A percentile compares a stretch with the other conserved stretches of the same genome.
These are phyloP conservation scores for Leucophenga varia DNA, from an alignment of 1,140 invertebrate genomes.

Conservation along the genomic window DNA sequence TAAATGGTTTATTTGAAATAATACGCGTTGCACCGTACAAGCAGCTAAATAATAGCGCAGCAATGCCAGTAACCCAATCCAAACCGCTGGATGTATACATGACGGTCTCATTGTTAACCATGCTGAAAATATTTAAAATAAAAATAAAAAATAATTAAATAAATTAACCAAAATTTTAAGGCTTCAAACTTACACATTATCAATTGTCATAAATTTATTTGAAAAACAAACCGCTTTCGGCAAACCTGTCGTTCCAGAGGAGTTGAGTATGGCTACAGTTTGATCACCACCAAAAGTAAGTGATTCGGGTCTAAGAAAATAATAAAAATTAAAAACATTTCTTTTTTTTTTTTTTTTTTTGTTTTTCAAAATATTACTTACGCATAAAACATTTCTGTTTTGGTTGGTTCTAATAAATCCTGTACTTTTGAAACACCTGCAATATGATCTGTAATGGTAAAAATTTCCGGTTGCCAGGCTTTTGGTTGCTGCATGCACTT, in stretches of 20 bases:
- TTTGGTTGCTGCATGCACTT: slow-evolving; percentile 23
- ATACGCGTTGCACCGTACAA: slow-evolving; percentile 23
- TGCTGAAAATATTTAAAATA: too few relatives aligned
- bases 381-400: slow-evolving; percentile 20
- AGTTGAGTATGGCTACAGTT: slow-evolving; percentile 53
- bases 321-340: not conserved
- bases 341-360: not conserved
- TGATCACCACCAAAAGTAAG: slow-evolving; percentile 28
- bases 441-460: slow-evolving; percentile 25
- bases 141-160: too few relatives aligned
- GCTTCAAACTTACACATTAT: slow-evolving; percentile 16
- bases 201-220: slow-evolving; percentile 51
- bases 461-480: slow-evolving; percentile 24
- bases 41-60: slow-evolving; percentile 21
- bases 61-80: slow-evolving; percentile 35
- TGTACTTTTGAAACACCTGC: slow-evolving; percentile 27
- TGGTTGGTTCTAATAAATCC: slow-evolving; percentile 19
- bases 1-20: slow-evolving; percentile 31
- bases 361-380: slow-evolving; percentile 6
- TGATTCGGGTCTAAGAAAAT: slow-evolving; percentile 20
- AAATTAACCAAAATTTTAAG: too few relatives aligned
- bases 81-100: too few relatives aligned
- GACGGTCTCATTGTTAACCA: slow-evolving; percentile 15
- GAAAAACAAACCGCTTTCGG: slow-evolving; percentile 77
- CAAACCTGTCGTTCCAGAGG: slow-evolving; percentile 74